Evolutionary conservation across 2,113 vertebrate genomes (phyloP), one percentile per base, ranked within the genome.

Genomic region (Cygnus buccinator): DNA sequence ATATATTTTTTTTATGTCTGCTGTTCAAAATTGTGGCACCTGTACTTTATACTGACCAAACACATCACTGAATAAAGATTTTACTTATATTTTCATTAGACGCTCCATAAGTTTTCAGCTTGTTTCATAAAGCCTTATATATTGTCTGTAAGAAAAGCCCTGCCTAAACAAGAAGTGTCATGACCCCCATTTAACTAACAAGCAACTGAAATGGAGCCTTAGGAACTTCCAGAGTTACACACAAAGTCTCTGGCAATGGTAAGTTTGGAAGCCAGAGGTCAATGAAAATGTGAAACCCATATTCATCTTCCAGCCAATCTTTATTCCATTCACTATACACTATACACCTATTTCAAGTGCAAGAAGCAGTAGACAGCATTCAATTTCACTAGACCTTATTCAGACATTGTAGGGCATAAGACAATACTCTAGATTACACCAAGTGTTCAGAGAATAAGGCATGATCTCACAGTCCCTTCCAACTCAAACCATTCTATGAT

Each of bases 381-480:
- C 65, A 73, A 65, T 91, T 91, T 87, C 89, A 91, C 57, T 82
- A 89, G 77, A 76, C 54, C n/a, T 91, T 71, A 54, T 91, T 95
- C 84, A 94, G 74, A 84, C 71, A 76, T 84, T 66, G 78, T 50
- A 83, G 66, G 83, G 6, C 59, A 46, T 23, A 70, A 68, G 31
- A 48, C n/a, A 61, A 26, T 23, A 7, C 14, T 68, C 33, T 65
- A 9, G 48, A 63, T 11, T 41, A 23, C 26, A 41, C 46, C 20
- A 48, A 21, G 46, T 48, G 46, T 48, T 48, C 20, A 48, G 46
- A 48, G 46, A 48, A 48, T 48, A 48, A 48, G 46, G 46, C 20
- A 48, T 48, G 46, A 48, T 48, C 46, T 48, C 46, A 48, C 20
- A 21, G 20, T 48, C 46, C 20, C 46, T 48, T 48, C 46, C 20